Percentiles rank a stretch among this genome's conserved stretches.
Conservation (phyloP, 2,797 vertebrate species). For the Anguilla anguilla region DNA sequence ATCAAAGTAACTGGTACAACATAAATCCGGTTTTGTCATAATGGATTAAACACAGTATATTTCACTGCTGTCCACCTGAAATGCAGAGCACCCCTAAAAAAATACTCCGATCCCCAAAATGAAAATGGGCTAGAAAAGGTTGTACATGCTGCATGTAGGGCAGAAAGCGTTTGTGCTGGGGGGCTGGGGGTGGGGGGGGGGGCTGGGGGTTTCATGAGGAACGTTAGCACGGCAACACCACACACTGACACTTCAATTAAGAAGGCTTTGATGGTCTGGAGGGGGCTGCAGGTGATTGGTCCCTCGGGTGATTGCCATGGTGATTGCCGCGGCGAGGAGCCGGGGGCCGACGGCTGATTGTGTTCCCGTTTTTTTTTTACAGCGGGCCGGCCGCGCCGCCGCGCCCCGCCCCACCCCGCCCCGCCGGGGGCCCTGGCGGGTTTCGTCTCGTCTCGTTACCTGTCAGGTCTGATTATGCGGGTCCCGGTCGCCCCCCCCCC, state of each 20-base stretch:
- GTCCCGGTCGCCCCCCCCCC: not conserved
- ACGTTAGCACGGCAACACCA: slow-evolving; percentile 43
- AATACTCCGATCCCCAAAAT: not conserved
- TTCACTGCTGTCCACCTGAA: not conserved
- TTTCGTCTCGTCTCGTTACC: slow-evolving; percentile 39
- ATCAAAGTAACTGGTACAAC: not conserved
- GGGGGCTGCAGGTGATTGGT: slow-evolving; percentile 46
- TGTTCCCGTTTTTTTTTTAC: slow-evolving; percentile 57
- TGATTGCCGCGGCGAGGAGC: slow-evolving; percentile 37
- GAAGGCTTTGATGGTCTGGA: slow-evolving; percentile 59
- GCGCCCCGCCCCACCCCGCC: slow-evolving; percentile 24
- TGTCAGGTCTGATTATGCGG: slow-evolving; percentile 51
- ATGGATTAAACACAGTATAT: too few species aligned
- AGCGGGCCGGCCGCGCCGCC: slow-evolving; percentile 32
- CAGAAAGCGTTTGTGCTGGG: not conserved
- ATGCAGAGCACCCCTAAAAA: not conserved
- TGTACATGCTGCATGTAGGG: slow-evolving; percentile 29
- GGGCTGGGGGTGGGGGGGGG: not conserved
- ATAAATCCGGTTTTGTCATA: not conserved
- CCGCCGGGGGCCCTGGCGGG: slow-evolving; percentile 10
- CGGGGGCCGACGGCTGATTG: slow-evolving; percentile 42
- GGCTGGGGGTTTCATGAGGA: not conserved
- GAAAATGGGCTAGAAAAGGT: not conserved
- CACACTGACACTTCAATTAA: slow-evolving; percentile 57
- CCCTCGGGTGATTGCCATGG: slow-evolving; percentile 34